Conservation (phyloP, 2,797 vertebrate genomes). For the Sorex maritimensis region DNA sequence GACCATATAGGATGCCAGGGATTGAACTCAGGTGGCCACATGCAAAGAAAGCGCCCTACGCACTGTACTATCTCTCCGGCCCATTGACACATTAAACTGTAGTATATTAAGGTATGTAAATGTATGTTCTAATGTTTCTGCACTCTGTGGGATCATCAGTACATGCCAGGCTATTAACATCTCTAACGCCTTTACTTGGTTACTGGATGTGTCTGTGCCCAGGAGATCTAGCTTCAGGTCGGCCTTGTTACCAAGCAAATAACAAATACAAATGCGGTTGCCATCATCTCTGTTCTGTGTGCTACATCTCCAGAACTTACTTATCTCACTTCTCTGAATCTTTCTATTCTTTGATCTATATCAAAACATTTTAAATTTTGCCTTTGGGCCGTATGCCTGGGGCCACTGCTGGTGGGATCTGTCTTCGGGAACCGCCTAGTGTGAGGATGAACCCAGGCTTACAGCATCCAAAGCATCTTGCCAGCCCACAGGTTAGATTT, state of each 20-base stretch:
- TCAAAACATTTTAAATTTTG: not conserved
- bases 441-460: too few species aligned
- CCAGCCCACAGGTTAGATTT: not conserved
- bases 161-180: not conserved
- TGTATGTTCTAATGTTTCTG: not conserved
- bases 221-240: not conserved
- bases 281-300: not conserved
- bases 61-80: too few species aligned
- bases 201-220: not conserved
- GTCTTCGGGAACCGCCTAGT: too few species aligned
- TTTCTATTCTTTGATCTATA: not conserved
- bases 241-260: not conserved
- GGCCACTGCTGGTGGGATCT: too few species aligned
- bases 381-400: too few species aligned
- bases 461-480: too few species aligned
- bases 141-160: not conserved
- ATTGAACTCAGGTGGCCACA: too few species aligned
- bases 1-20: too few species aligned
- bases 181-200: not conserved
- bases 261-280: not conserved
- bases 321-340: not conserved
- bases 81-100: not conserved
- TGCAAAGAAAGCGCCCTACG: too few species aligned
- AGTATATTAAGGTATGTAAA: not conserved
- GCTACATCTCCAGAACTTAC: not conserved